Evolutionary conservation across 2,888 invertebrate species (phyloP), one percentile per base, ranked within the genome.

Genomic region (Drosophila kanekoi): DNA sequence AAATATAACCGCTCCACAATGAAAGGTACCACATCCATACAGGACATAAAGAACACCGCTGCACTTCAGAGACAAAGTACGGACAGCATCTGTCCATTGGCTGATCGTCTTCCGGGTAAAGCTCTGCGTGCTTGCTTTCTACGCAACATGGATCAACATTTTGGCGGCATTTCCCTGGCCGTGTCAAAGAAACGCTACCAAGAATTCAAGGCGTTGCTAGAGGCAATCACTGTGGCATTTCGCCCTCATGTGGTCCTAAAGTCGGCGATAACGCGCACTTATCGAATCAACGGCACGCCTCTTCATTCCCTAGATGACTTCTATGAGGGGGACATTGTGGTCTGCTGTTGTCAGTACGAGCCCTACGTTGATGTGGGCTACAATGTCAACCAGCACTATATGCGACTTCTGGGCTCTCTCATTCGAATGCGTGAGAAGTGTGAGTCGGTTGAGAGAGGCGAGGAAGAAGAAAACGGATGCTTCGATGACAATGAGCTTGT

Each of bases 321-420:
- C 4, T 8, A 6, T 3, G 77, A 56, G 0, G 65, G 65, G 8
- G 74, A 77, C 35, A 53, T 68, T n/a, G 41, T 66, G 6, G 41
- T 66, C 6, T 66, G 64, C 16, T 77, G 74, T 20, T 77, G 81
- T 10, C 41, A 49, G 8, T 68, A 74, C 11, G 62, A 69, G 20
- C 2, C 38, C 3, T 80, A 61, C 13, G 3, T 59, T 0, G 18
- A 56, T 6, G 13, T 68, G 0, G 47, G 47, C 38, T 77, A 74
- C 32, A 53, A 58, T 20, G 44, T 68, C 0, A 68, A 41, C 16
- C 43, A 10, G 4, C 16, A 9, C 8, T 54, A 65, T n/a, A 23
- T 65, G 45, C 13, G 16, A 1, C 18, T 62, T 0, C 43, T 76
- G 35, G 48, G 20, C 11, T 41, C 41, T 3, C 37, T 52, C 13